Percentiles rank a stretch among this genome's conserved stretches.
These are phyloP conservation scores for Psettodes erumei DNA, from an alignment of 2,113 vertebrate genomes.

Conservation along the genomic window DNA sequence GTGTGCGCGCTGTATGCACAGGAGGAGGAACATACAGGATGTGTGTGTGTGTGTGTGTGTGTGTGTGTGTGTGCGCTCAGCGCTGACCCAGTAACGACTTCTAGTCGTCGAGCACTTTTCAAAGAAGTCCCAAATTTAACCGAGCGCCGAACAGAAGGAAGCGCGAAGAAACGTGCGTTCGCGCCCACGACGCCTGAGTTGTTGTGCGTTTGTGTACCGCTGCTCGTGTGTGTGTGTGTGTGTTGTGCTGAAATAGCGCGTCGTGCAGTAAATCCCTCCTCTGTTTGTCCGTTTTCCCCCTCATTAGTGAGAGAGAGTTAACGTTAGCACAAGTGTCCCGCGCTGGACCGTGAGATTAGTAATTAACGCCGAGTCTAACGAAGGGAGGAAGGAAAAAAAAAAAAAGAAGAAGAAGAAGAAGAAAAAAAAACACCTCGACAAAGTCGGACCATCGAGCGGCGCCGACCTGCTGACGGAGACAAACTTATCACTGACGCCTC, in stretches of 20 bases:
- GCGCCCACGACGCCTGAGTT: too few species aligned
- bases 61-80: background rate
- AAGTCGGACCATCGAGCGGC: conserved; percentile 80
- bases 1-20: conserved; percentile 8
- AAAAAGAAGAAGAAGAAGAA: conserved; percentile 85
- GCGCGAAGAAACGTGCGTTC: background rate
- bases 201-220: too few species aligned
- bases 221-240: conserved; percentile 9
- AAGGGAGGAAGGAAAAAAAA: conserved; percentile 83
- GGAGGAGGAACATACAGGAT: background rate
- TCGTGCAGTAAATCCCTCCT: conserved; percentile 80
- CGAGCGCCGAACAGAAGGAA: background rate
- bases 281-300: conserved; percentile 83
- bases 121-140: background rate
- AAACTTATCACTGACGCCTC: conserved; percentile 56
- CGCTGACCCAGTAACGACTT: background rate
- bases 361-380: conserved; percentile 85
- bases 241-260: conserved; percentile 49
- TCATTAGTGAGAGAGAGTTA: conserved; percentile 84
- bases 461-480: conserved; percentile 81
- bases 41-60: conserved; percentile 9
- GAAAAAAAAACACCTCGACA: conserved; percentile 84
- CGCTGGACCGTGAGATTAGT: conserved; percentile 86
- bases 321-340: conserved; percentile 81
- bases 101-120: too few species aligned